Conservation (phyloP, 1,140 invertebrate genomes). For the Cydia amplana region DNA sequence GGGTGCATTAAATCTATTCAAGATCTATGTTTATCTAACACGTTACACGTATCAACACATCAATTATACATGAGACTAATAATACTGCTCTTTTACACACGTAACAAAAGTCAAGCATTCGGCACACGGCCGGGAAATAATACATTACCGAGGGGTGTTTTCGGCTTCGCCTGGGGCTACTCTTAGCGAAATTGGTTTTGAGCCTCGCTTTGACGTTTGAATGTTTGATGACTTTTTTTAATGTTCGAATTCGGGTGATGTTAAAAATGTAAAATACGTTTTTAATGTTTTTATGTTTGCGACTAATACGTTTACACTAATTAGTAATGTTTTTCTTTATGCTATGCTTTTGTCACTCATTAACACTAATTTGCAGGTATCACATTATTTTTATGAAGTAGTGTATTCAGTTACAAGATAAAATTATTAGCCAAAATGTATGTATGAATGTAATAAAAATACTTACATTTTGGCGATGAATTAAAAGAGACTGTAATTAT, state of each 20-base stretch:
- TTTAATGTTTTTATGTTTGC: background rate
- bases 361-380: too few relatives aligned
- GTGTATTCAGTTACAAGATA: too few relatives aligned
- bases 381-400: too few relatives aligned
- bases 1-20: constrained; percentile 7
- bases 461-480: too few relatives aligned
- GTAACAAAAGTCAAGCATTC: constrained; percentile 8
- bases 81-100: background rate
- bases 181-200: constrained; percentile 48
- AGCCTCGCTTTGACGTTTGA: background rate
- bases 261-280: background rate
- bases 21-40: constrained; percentile 2
- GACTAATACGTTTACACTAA: background rate
- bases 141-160: constrained; percentile 2
- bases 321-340: background rate
- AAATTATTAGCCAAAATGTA: too few relatives aligned
- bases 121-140: background rate
- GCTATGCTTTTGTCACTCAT: background rate
- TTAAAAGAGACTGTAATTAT: too few relatives aligned
- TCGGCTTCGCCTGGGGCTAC: constrained; percentile 3
- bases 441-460: too few relatives aligned
- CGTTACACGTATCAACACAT: constrained; percentile 4
- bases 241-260: background rate
- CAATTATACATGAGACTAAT: constrained; percentile 7
- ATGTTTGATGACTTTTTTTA: constrained; percentile 37